Evolutionary conservation across 2,888 invertebrate genomes (phyloP), one percentile per base, ranked within the genome.

Genomic region (Cyrtodaria siliqua): DNA sequence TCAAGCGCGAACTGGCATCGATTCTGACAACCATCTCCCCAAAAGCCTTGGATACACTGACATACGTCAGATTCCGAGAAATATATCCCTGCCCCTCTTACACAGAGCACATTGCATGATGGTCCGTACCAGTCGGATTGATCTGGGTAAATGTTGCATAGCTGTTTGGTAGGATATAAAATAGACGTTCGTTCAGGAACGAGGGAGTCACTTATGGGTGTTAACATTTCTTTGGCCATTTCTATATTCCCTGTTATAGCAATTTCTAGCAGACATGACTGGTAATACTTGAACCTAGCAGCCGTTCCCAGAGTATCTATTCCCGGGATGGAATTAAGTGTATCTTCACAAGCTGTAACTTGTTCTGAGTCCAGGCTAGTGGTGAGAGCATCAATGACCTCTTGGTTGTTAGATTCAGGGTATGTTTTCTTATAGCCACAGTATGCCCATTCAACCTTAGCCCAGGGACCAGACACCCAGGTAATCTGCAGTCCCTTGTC

Each of bases 1-100:
- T 68, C 70, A 27, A 63, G 27, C 9, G 72, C 71, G 27, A 44
- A 68, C 0, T 79, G 80, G 60, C 89, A 89, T 0, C 66, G 47
- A 29, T 57, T 26, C 18, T 79, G 61, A 61, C 89, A 89, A 1
- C 44, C 40, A 12, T 50, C 40, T 2, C 86, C 87, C 72, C 79
- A 87, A 74, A 71, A 88, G 18, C 84, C 86, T 16, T 76, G 56
- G 8, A 55, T 23, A 70, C 89, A 89, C 8, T 44, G 8, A 69
- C 89, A 89, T 1, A 23, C 18, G 4, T 38, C 52, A 20, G 56
- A 29, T 12, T 50, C 40, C 38, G 69, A 14, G 26, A 47, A 63
- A 50, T 50, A 72, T 3, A 49, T 53, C 18, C 80, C 79, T 2
- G 71, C 61, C 26, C 81, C 81, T 9, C 76, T 69, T 2, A 80